Conservation (phyloP, 2,888 invertebrate genomes). For the Pinctada fucata region DNA sequence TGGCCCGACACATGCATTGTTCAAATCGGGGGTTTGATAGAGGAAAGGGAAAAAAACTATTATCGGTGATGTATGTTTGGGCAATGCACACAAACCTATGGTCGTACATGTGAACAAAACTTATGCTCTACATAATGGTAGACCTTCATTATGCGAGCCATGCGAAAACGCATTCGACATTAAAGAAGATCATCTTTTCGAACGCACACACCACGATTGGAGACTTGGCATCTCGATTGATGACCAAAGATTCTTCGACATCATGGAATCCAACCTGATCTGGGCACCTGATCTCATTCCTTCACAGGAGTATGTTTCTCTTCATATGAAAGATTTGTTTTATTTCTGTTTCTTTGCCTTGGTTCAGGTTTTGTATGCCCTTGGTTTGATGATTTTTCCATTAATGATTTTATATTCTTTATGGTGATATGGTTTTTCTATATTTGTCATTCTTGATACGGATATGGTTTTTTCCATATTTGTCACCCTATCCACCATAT, state of each 20-base stretch:
- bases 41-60: not conserved
- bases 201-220: conserved; percentile 13
- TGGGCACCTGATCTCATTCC: conserved; percentile 2
- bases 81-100: not conserved
- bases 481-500: no score
- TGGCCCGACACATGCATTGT: no score
- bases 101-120: not conserved
- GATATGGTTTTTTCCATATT: no score
- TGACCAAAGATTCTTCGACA: conserved; percentile 23
- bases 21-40: no score
- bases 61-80: not conserved
- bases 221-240: conserved; percentile 34
- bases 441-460: no score
- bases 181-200: not conserved
- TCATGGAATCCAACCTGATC: conserved; percentile 32
- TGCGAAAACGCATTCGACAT: not conserved
- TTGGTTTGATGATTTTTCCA: no score
- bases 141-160: not conserved
- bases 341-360: no score
- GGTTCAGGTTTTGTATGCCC: no score
- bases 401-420: no score
- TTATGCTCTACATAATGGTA: not conserved
- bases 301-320: no score
- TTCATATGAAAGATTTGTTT: no score
- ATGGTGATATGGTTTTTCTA: no score